Evolutionary conservation across 1,140 invertebrate genomes (phyloP), one percentile per base, ranked within the genome.

Genomic region (Aphelenchoides fujianensis): DNA sequence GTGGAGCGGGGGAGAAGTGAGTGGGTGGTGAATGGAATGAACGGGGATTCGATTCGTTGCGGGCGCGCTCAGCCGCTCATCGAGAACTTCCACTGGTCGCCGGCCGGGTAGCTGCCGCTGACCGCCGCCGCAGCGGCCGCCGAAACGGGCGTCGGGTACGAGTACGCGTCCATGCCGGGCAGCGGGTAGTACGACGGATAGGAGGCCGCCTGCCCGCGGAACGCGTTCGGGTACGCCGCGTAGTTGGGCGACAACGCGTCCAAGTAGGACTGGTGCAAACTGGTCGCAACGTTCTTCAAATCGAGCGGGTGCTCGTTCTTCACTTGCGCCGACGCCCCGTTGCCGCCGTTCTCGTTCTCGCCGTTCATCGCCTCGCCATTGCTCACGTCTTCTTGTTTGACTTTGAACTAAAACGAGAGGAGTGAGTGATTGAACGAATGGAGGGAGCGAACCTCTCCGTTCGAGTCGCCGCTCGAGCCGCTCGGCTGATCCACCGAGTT

Each of bases 401-500:
- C 53, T 35, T 66, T 66, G 32, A 66, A 66, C 63, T 66, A 36
- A 1, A 32, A 36, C 1, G 1, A 66, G 37, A 3, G n/a, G 53
- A n/a, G n/a, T n/a, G n/a, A n/a, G n/a, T n/a, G n/a, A n/a, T n/a
- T n/a, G n/a, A n/a, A n/a, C n/a, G n/a, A n/a, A n/a, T n/a, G n/a
- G n/a, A n/a, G n/a, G n/a, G n/a, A n/a, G n/a, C n/a, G n/a, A n/a
- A 36, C 63, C 3, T 37, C 63, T 23, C 16, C 1, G 31, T 61
- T 61, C 16, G 63, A 37, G 31, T 66, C 63, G 1, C 16, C 16
- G 31, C 31, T 35, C 7, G 63, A 66, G 23, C 12, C 31, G 34
- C 32, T n/a, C 32, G 63, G 12, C 53, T 59, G 55, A 59, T 59
- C 55, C 12, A 59, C 55, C 5, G 63, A 66, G 63, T 66, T 66